Percentiles rank a stretch among this genome's conserved stretches.
These are phyloP conservation scores for Lissocephala sabroskyi DNA, from an alignment of 2,888 invertebrate species.

Conservation along the genomic window DNA sequence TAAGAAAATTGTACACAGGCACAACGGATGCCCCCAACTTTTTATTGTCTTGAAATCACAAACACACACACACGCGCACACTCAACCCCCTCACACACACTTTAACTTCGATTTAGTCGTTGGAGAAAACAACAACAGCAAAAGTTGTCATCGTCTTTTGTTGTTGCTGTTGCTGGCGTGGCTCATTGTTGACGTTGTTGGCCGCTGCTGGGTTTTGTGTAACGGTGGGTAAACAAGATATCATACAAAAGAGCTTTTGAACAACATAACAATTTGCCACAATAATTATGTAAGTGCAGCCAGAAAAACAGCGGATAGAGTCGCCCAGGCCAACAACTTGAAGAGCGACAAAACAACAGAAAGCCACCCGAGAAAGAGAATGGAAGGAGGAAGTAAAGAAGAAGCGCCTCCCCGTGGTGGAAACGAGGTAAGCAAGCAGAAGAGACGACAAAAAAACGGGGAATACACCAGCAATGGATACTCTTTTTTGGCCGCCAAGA, in stretches of 20 bases:
- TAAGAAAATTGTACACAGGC: slow-evolving; percentile 38
- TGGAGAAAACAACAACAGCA: slow-evolving; percentile 23
- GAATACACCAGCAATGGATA: too few species aligned
- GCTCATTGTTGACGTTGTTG: slow-evolving; percentile 12
- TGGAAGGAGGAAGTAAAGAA: background rate
- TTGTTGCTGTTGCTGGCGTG: background rate
- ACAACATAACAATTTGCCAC: slow-evolving; percentile 41
- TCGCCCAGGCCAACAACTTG: too few species aligned
- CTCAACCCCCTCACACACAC: slow-evolving; percentile 17
- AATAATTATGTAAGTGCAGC: slow-evolving; percentile 41
- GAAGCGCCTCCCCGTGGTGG: too few species aligned
- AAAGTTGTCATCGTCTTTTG: background rate
- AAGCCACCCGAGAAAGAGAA: background rate
- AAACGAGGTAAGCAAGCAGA: too few species aligned
- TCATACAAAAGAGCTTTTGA: slow-evolving; percentile 34
- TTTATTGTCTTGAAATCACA: background rate
- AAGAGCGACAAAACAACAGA: slow-evolving; percentile 15
- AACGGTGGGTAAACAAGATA: slow-evolving; percentile 34
- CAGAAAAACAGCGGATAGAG: slow-evolving; percentile 8
- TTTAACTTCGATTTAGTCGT: slow-evolving; percentile 48
- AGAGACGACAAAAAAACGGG: too few species aligned
- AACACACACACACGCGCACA: background rate
- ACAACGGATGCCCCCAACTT: slow-evolving; percentile 12
- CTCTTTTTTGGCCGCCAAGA: too few species aligned
- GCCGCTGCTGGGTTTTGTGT: slow-evolving; percentile 8